Base-by-base conservation (phyloP, 2,888 invertebrate species). In the Matsumyia berberina region DNA sequence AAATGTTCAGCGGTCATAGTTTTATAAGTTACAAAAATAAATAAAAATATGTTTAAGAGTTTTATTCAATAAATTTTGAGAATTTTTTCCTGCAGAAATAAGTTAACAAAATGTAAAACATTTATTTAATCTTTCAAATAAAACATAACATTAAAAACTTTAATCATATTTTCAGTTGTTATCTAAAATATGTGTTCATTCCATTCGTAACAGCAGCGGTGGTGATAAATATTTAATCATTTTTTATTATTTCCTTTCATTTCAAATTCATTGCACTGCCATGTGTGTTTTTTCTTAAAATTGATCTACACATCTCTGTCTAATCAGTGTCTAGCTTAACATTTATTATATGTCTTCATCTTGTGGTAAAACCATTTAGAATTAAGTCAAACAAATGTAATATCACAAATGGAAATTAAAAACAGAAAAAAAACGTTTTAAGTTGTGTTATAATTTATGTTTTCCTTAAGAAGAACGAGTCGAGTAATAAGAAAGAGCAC, bases 401-500 rank as follows among this genome's bases (percentile, higher is more conserved):
- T 8, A 9, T 64, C 5, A 5, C 9, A 46, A 33, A n/a, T 9
- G n/a, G 19, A 19, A 46, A 7, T 9, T 35, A 6, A 60, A 39
- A 44, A 17, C 3, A 17, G 17, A 9, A 12, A 44, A 44, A 6
- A 15, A 15, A 44, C 8, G 15, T 19, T 24, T 24, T 24, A 24
- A 24, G 24, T 24, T 24, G 49, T 31, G 29, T 31, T 3, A 31
- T n/a, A 53, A 35, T 17, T 33, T n/a, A 9, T 60, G n/a, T 15
- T 49, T 49, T 15, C 11, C n/a, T 12, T 11, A 51, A 60, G 9
- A 49, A 33, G n/a, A n/a, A n/a, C n/a, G n/a, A n/a, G n/a, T n/a
- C 24, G 24, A 42, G 58, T 55, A 82, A 46, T 67, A 67, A 83
- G 51, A 83, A 83, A 83, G 83, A 83, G 83, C 83, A 78, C 83